phyloP scores from a whole-genome alignment of 1,140 invertebrate species.

The Orussus abietinus region DNA sequence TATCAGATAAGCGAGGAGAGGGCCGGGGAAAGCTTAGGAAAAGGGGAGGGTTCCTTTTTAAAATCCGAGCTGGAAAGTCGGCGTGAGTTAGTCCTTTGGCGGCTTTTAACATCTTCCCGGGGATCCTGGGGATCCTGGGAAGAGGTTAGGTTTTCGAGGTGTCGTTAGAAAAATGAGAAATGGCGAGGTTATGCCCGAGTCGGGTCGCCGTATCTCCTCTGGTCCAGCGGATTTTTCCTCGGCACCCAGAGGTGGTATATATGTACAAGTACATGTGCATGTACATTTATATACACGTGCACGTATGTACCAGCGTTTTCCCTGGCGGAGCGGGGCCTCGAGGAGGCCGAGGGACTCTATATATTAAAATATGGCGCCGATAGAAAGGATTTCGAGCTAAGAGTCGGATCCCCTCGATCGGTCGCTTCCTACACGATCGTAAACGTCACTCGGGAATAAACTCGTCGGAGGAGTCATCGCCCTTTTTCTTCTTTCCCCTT shows the following conservation, averaged over 20 bases:
- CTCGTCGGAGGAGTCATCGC: background rate
- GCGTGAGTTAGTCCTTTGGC: background rate
- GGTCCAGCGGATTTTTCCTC: too few species aligned
- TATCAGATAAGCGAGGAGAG: too few species aligned
- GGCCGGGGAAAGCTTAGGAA: too few species aligned
- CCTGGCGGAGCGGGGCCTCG: too few species aligned
- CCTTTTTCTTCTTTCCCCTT: background rate
- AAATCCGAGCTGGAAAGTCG: too few species aligned
- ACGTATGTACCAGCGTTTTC: too few species aligned
- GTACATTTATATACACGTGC: too few species aligned
- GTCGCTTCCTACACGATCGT: conserved; percentile 17
- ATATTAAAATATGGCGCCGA: background rate
- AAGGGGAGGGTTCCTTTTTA: too few species aligned
- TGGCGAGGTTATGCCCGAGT: background rate
- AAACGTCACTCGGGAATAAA: conserved; percentile 17
- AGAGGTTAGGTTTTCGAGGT: background rate
- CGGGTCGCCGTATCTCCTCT: too few species aligned
- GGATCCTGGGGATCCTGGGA: background rate
- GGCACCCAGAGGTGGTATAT: too few species aligned
- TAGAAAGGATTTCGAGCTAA: background rate
- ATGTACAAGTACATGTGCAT: conserved; percentile 21
- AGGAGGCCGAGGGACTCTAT: too few species aligned
- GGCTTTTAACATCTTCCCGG: too few species aligned
- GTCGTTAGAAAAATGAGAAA: background rate
- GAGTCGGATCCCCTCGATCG: background rate